phyloP scores from a whole-genome alignment of 2,888 invertebrate species.

The Drosophila paranaensis region DNA sequence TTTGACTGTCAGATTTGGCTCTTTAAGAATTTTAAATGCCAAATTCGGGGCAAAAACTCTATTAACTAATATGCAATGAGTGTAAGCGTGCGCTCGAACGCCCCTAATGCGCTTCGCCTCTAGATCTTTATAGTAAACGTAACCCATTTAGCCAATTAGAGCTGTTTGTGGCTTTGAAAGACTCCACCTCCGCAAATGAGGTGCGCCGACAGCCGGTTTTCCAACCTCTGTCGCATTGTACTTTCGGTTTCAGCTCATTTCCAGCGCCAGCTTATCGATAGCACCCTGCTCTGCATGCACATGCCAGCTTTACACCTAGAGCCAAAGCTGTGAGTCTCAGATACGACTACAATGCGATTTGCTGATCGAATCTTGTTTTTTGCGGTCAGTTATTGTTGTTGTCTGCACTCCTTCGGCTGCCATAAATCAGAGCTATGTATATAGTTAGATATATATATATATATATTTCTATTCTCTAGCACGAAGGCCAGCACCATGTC shows the following conservation, averaged over 20 bases:
- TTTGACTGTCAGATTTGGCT: neutral
- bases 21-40: slow-evolving; percentile 35
- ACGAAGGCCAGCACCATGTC: slow-evolving; percentile 67
- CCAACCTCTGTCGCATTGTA: slow-evolving; percentile 39
- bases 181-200: slow-evolving; percentile 72
- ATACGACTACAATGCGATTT: slow-evolving; percentile 3
- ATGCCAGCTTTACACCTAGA: neutral
- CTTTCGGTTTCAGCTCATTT: slow-evolving; percentile 69
- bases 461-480: slow-evolving; percentile 50
- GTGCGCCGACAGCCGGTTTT: slow-evolving; percentile 55
- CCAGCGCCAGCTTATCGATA: slow-evolving; percentile 47
- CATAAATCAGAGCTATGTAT: slow-evolving; percentile 40
- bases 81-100: slow-evolving; percentile 35
- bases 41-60: slow-evolving; percentile 30
- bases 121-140: slow-evolving; percentile 45
- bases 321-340: neutral
- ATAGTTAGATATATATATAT: neutral
- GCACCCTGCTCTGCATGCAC: slow-evolving; percentile 10
- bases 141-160: slow-evolving; percentile 67
- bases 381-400: slow-evolving; percentile 22
- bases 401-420: slow-evolving; percentile 38
- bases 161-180: slow-evolving; percentile 45
- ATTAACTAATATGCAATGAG: slow-evolving; percentile 59
- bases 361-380: slow-evolving; percentile 3
- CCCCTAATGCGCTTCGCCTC: slow-evolving; percentile 53